These are phyloP conservation scores for Sparidentex hasta DNA, from an alignment of 2,797 vertebrate species.

Conservation along the genomic window DNA sequence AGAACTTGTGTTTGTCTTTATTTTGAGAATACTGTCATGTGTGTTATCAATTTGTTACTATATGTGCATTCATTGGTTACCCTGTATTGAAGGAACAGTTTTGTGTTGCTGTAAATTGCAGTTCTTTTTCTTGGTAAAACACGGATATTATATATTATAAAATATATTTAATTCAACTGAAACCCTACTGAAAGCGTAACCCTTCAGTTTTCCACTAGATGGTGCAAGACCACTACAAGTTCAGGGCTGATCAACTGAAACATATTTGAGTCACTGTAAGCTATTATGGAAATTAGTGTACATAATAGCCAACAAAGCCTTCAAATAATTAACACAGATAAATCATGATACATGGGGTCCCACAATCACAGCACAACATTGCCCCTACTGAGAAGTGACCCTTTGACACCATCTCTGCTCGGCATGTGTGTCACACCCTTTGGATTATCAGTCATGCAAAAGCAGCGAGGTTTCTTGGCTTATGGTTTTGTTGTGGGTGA, in stretches of 20 bases:
- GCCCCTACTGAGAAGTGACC: slow-evolving; percentile 1
- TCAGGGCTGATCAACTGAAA: background rate
- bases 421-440: slow-evolving; percentile 31
- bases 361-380: background rate
- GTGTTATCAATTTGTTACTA: background rate
- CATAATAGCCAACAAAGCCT: background rate
- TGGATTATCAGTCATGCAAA: slow-evolving; percentile 70
- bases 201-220: slow-evolving; percentile 55
- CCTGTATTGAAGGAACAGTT: background rate
- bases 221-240: slow-evolving; percentile 34
- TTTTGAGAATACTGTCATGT: background rate
- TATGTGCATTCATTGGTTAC: background rate
- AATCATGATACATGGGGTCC: background rate
- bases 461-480: slow-evolving; percentile 20
- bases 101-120: background rate
- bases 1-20: slow-evolving; percentile 66
- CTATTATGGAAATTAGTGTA: background rate
- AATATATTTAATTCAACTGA: background rate
- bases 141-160: background rate
- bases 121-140: background rate
- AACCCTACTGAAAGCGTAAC: background rate
- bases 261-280: background rate
- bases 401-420: slow-evolving; percentile 23
- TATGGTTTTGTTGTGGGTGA: slow-evolving; percentile 23
- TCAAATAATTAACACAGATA: background rate